Conservation (phyloP, 2,797 vertebrate species). For the Pteronotus mesoamericanus region DNA sequence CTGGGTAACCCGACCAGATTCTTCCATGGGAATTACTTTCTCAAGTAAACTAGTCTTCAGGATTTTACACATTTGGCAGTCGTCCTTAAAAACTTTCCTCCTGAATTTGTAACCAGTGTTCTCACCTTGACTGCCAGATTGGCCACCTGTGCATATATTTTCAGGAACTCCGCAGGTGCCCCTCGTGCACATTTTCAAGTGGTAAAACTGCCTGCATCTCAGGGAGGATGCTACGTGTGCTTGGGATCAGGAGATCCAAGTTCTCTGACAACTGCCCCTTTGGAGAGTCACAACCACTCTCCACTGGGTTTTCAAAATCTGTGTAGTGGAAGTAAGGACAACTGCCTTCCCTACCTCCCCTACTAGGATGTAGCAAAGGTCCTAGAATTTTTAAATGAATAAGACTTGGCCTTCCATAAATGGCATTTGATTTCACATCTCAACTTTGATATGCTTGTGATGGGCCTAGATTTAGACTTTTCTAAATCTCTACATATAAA, state of each 20-base stretch:
- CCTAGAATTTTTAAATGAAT: not conserved
- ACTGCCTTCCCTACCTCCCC: not conserved
- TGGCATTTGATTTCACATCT: not conserved
- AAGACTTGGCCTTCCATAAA: not conserved
- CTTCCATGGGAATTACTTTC: not conserved
- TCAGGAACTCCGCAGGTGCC: not conserved
- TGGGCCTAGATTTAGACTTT: not conserved
- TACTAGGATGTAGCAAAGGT: not conserved
- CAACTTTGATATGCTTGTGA: not conserved
- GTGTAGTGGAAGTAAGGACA: not conserved
- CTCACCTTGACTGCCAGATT: not conserved
- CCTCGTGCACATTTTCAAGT: not conserved
- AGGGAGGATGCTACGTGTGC: not conserved
- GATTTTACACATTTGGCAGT: not conserved
- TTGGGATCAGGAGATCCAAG: not conserved
- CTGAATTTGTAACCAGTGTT: not conserved
- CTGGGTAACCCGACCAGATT: not conserved
- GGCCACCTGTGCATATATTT: not conserved
- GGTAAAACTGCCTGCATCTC: not conserved
- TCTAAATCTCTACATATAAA: not conserved
- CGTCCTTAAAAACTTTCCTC: not conserved
- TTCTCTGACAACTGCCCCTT: not conserved
- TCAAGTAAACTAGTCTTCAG: not conserved
- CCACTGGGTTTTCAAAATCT: not conserved
- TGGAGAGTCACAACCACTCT: not conserved